Base-by-base conservation (phyloP, 2,113 vertebrate genomes). In the Lepisosteus osseus region DNA sequence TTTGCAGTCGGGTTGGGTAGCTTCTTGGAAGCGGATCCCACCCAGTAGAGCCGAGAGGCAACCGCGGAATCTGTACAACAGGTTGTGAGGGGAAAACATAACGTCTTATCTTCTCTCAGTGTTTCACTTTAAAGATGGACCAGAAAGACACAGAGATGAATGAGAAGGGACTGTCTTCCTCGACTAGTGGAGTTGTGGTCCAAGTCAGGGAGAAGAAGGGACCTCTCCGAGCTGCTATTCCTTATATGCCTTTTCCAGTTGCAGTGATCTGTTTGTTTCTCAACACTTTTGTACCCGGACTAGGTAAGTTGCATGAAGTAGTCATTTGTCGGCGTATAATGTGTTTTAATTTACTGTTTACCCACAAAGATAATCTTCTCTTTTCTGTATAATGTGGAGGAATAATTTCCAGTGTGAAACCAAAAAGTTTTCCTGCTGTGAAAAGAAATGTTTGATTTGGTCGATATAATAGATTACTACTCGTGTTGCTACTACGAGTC, bases 131-230 rank as follows among this genome's bases (percentile, higher is more conserved):
- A 7, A 54, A 70, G 47, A 90, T 90, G 61, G 86, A 90, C 47
- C 80, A 82, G 61, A 88, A 90, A 74, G 80, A 83, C 67, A 83
- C 84, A 8, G 85, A 79, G 65, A 74, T 80, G 69, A 78, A 73
- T 13, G 78, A 79, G 54, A 85, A 84, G 67, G 74, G 81, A 81
- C 51, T 78, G 69, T 54, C 88, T 47, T 82, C 90, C 41, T 83
- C 94, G 1, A 92, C 93, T 72, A 94, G 94, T 76, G 95, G 97
- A 74, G 95, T 97, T 82, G 95, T 98, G 84, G 95, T 97, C 80
- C 95, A 95, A 86, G 95, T 98, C 75, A 88, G 96, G 56, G 97
- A 98, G 91, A 98, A 98, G 92, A 98, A 98, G 83, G 96, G 96
- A 41, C 83, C 92, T 61, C 85, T 98, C 72, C 90, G 97, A 51